A percentile compares a stretch with the other conserved stretches of the same genome.
Evolutionary conservation across 92 coral and sea anemone species (phyloP).

Genomic region (Porites rus): DNA sequence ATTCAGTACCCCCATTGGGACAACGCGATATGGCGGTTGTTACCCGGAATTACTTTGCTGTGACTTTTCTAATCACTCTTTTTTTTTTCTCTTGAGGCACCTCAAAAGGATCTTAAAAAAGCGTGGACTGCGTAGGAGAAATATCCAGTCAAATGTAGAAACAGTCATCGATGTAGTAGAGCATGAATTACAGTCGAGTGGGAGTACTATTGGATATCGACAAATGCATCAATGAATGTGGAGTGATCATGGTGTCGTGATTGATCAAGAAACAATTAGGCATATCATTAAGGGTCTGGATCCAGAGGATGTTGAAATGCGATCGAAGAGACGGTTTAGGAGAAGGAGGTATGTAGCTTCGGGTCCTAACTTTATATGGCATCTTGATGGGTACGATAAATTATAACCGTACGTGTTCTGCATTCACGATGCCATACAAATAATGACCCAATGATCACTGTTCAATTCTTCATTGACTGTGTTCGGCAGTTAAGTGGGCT

Average conservation of each 20-base stretch:
- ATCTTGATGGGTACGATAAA: slow-evolving; percentile 36
- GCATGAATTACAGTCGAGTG: slow-evolving; percentile 44
- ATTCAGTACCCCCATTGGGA: no score
- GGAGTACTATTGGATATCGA: slow-evolving; percentile 39
- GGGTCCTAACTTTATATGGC: slow-evolving; percentile 38
- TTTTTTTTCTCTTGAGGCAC: no score
- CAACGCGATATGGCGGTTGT: no score
- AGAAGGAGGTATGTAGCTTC: slow-evolving; percentile 28
- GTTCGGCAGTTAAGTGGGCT: slow-evolving; percentile 15
- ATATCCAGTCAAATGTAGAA: background rate
- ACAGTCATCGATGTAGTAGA: slow-evolving; percentile 28
- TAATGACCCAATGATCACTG: slow-evolving; percentile 34
- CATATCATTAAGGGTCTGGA: background rate
- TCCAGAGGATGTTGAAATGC: slow-evolving; percentile 29
- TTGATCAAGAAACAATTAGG: no score
- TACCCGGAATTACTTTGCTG: no score
- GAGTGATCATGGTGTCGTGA: background rate
- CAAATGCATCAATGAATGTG: slow-evolving; percentile 29
- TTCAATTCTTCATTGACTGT: slow-evolving; percentile 15
- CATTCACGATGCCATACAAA: slow-evolving; percentile 30
- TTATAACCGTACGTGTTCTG: slow-evolving; percentile 33
- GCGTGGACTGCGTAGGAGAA: no score
- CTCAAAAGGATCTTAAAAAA: no score
- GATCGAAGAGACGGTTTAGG: slow-evolving; percentile 26
- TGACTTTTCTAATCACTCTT: no score